Conservation (phyloP, 2,113 vertebrate species). For the Ascaphus truei region DNA sequence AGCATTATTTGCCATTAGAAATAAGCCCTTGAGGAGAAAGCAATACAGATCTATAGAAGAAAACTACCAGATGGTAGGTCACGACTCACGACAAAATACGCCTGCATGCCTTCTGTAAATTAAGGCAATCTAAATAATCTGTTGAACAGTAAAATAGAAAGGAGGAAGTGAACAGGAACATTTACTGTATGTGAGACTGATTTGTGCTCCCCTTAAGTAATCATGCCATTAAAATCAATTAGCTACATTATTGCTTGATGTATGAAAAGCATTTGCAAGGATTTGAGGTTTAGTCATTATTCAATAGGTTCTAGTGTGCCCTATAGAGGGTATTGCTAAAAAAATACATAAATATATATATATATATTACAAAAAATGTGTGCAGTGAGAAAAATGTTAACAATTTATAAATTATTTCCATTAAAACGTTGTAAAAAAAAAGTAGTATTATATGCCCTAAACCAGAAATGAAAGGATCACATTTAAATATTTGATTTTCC, state of each 20-base stretch:
- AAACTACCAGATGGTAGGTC: not conserved
- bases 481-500: no score
- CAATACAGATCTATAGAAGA: conserved; percentile 9
- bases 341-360: no score
- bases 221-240: not conserved
- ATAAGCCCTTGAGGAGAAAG: conserved; percentile 21
- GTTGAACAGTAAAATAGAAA: not conserved
- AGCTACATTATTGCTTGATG: not conserved
- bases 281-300: no score
- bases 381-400: no score
- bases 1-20: conserved; percentile 32
- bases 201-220: not conserved
- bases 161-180: not conserved
- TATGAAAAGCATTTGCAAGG: not conserved
- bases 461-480: no score
- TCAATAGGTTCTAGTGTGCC: no score
- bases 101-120: not conserved
- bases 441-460: no score
- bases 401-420: no score
- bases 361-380: no score
- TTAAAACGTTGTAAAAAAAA: no score
- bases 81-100: conserved; percentile 11
- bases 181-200: not conserved
- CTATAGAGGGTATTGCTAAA: no score
- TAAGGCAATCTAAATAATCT: conserved; percentile 7